A percentile compares a stretch with the other conserved stretches of the same genome.
Evolutionary conservation across 1,140 invertebrate species (phyloP).

Genomic region (Magallana ariakensis): DNA sequence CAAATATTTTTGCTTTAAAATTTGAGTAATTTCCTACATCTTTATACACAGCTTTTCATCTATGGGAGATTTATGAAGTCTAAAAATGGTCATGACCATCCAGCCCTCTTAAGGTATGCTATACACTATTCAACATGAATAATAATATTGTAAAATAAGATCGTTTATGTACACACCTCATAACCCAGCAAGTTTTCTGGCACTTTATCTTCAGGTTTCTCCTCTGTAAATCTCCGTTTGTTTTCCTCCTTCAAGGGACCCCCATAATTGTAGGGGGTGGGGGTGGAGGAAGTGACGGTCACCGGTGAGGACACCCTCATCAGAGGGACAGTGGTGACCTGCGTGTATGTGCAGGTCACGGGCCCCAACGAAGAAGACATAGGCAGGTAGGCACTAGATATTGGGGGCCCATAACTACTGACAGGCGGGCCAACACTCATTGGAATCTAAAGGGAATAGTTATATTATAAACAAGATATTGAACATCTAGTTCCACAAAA

Average conservation of each 20-base stretch:
- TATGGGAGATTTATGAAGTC: no score
- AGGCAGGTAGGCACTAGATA: slow-evolving; percentile 4
- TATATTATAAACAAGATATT: not conserved
- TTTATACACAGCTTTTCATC: no score
- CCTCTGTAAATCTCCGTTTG: slow-evolving; percentile 75
- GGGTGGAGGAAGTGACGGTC: slow-evolving; percentile 51
- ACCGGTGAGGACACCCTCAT: slow-evolving; percentile 47
- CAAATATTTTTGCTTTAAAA: no score
- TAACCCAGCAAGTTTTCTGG: slow-evolving; percentile 78
- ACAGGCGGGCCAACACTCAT: not conserved
- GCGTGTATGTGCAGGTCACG: not conserved
- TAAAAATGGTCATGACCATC: no score
- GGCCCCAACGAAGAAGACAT: not conserved
- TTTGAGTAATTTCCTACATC: no score
- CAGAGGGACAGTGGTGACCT: slow-evolving; percentile 26
- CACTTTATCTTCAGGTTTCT: slow-evolving; percentile 76
- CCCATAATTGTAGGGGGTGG: slow-evolving; percentile 58
- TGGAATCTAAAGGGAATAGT: not conserved
- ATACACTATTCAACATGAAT: no score
- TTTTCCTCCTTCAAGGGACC: slow-evolving; percentile 63
- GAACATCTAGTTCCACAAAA: not conserved
- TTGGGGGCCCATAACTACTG: not conserved
- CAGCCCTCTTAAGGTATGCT: no score
- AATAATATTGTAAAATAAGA: no score
- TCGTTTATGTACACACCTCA: slow-evolving; percentile 67